Base-by-base conservation (phyloP, 2,113 vertebrate genomes). In the Prietella phreatophila region DNA sequence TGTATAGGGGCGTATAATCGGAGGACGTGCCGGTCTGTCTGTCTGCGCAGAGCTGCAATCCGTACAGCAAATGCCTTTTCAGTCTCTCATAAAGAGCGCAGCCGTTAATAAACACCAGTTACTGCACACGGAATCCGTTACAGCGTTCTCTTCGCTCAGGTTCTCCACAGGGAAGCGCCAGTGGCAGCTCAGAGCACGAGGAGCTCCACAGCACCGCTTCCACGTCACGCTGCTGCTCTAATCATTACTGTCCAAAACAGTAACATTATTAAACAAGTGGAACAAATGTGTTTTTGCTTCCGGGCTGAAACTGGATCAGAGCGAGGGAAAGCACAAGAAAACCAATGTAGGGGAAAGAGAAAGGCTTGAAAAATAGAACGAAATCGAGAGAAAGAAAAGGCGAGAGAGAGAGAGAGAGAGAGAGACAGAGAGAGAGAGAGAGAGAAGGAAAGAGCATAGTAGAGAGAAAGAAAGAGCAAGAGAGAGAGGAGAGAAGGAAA, bases 201-300 rank as follows among this genome's bases (percentile, higher is more conserved):
- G 56, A 69, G 79, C 58, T 82, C 63, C 33, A 69, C 65, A 17
- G 65, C 65, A 30, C 22, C 42, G 39, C 17, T 71, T 39, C 55
- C 71, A 30, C 47, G 25, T 33, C 39, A 27, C n/a, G 42, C 75
- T 15, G 58, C 33, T 33, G 36, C 85, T 39, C 42, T 33, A 55
- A 81, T 67, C 65, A 61, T 36, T 61, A 13, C 27, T 14, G 42
- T 50, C 86, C 85, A 87, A 69, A 90, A 90, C 86, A 86, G 39
- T 55, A 42, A 88, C 91, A 88, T 78, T 88, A 91, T 91, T 88
- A 75, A 84, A 73, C 71, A 90, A 85, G 89, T 63, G 69, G 88
- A 91, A 91, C 90, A 88, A 91, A 90, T 69, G 88, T 79, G 84
- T 83, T 89, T 85, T 88, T 89, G 89, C 88, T 87, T 88, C 60